These are phyloP conservation scores for Drosophila neotestacea DNA, from an alignment of 2,888 invertebrate species.

Conservation along the genomic window DNA sequence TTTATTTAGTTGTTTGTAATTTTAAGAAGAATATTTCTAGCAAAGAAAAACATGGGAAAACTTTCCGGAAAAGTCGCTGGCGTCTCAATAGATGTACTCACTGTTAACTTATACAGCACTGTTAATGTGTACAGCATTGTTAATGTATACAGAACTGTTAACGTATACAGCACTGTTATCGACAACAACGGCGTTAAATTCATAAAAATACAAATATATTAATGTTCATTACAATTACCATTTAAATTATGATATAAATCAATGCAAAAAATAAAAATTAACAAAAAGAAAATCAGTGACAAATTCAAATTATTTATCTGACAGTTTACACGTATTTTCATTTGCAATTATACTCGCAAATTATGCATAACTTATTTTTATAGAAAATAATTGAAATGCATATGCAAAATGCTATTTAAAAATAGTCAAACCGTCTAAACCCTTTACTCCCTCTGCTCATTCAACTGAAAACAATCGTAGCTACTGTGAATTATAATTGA, in stretches of 20 bases:
- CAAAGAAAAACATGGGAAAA: too few relatives aligned
- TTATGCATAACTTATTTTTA: slow-evolving; percentile 31
- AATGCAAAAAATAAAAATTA: not conserved
- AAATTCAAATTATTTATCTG: slow-evolving; percentile 1
- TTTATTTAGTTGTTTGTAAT: too few relatives aligned
- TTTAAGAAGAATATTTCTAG: too few relatives aligned
- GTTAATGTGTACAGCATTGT: too few relatives aligned
- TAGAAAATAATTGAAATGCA: slow-evolving; percentile 32
- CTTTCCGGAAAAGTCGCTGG: too few relatives aligned
- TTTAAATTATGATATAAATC: not conserved
- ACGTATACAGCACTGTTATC: too few relatives aligned
- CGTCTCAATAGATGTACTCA: too few relatives aligned
- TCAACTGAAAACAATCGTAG: not conserved
- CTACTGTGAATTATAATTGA: slow-evolving; percentile 55
- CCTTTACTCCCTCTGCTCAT: not conserved
- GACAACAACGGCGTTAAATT: too few relatives aligned
- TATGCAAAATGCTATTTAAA: slow-evolving; percentile 37
- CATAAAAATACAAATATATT: not conserved
- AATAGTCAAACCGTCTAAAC: not conserved
- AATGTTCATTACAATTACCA: not conserved
- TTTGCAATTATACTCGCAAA: slow-evolving; percentile 21
- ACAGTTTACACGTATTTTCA: not conserved
- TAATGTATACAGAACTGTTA: too few relatives aligned
- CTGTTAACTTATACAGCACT: too few relatives aligned
- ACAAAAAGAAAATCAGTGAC: not conserved